Percentiles rank a stretch among this genome's conserved stretches.
Evolutionary conservation across 2,797 vertebrate species (phyloP).

Genomic region (Microhierax caerulescens): DNA sequence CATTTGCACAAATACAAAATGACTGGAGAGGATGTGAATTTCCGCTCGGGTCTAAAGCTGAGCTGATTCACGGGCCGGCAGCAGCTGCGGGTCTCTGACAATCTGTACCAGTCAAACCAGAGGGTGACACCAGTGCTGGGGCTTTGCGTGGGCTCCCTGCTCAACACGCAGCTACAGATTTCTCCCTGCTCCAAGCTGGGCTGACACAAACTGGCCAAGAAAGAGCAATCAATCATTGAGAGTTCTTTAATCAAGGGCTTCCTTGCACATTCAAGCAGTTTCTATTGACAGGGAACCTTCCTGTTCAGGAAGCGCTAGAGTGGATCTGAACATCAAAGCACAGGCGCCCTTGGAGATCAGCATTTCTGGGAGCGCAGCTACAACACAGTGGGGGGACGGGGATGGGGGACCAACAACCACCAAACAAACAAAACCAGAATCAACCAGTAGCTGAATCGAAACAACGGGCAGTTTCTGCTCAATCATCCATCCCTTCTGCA

Average conservation of each 20-base stretch:
- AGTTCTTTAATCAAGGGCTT: conserved; percentile 31
- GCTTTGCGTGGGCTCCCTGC: neutral
- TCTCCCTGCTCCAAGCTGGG: neutral
- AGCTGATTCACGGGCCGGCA: neutral
- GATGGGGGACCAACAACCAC: neutral
- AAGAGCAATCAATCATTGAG: neutral
- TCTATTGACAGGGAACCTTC: conserved; percentile 21
- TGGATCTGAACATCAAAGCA: neutral
- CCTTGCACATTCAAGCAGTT: neutral
- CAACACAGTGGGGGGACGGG: neutral
- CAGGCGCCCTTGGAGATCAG: neutral
- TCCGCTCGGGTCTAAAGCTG: neutral
- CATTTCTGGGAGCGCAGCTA: neutral
- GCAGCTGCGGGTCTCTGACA: neutral
- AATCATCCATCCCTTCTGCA: neutral
- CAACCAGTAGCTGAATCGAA: neutral
- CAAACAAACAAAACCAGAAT: neutral
- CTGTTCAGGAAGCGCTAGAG: neutral
- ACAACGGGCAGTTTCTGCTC: neutral
- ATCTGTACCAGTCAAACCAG: neutral
- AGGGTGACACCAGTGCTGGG: neutral
- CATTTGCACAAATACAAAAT: neutral
- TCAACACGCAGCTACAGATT: neutral
- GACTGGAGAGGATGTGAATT: neutral
- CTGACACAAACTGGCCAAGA: conserved; percentile 31